Conservation (phyloP, 2,113 vertebrate genomes). For the Arizona elegans region DNA sequence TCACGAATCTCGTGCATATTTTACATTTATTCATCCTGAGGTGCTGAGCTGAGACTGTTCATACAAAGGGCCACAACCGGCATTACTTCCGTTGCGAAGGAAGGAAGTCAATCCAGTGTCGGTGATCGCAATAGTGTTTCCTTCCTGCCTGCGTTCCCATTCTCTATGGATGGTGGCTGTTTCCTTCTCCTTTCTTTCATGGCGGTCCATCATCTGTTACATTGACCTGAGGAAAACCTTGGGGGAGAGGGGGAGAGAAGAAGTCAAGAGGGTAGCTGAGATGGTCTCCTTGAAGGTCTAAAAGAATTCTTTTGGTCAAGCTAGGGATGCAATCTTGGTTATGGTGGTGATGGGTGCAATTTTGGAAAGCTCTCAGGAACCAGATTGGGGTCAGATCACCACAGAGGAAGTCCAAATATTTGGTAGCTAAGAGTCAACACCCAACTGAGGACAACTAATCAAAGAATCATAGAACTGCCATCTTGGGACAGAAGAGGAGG, state of each 20-base stretch:
- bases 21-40: not conserved
- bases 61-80: not conserved
- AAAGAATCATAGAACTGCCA: not conserved
- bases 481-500: too few species aligned
- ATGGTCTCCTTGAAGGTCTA: not conserved
- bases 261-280: not conserved
- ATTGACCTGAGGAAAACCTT: not conserved
- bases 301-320: not conserved
- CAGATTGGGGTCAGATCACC: not conserved
- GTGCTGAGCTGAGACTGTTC: not conserved
- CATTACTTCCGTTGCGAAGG: not conserved
- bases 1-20: not conserved
- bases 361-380: not conserved
- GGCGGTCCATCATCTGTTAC: not conserved
- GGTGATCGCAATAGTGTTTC: not conserved
- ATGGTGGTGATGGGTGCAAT: not conserved
- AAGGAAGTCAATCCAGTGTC: not conserved
- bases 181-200: not conserved
- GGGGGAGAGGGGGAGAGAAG: not conserved
- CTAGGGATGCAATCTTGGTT: not conserved
- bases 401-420: not conserved
- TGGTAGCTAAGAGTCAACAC: not conserved
- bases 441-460: not conserved
- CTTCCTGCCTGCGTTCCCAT: not conserved
- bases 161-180: not conserved